Base-by-base conservation (phyloP, 2,113 vertebrate species). In the Illadopsis cleaveri region DNA sequence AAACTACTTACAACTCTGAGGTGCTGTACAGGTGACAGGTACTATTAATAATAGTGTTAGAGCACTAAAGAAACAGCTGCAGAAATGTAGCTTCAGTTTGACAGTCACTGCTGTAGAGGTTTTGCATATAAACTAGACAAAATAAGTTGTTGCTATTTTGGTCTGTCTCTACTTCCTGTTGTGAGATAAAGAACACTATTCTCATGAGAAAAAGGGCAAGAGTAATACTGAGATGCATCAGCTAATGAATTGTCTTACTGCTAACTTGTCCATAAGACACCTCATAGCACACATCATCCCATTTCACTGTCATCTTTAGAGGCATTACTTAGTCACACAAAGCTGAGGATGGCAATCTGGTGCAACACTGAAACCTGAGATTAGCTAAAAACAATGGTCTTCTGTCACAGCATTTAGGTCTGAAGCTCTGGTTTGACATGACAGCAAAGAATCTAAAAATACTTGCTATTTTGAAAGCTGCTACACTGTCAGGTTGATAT, bases 71-170 rank as follows among this genome's bases (percentile, higher is more conserved):
- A 89, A 96, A 75, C 73, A 87, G 56, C 56, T 66, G 50, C 60
- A 71, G 82, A 89, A 78, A 89, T 31, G 31, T 2, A 58, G 69
- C 44, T 90, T 82, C 65, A 68, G 61, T 90, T 70, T 82, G 92
- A 91, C 93, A 90, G 87, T 68, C 53, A 47, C 30, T 82, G 38
- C 57, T 68, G 65, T 38, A 68, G 48, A 82, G 48, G 76, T 79
- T 75, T 79, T 76, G 87, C 70, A 87, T 87, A 65, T 90, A 68
- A 91, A 53, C 35, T 28, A 91, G 90, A 79, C 85, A 82, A 93
- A 90, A 48, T 65, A 81, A 93, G 50, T 91, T 89, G 70, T 27
- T 90, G 82, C 88, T 94, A 82, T 87, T 95, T 90, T 82, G 37
- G 82, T 88, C 82, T 73, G 40, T 68, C 69, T 93, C 73, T 51